Conservation (phyloP, 2,113 vertebrate genomes). For the Indicator indicator region DNA sequence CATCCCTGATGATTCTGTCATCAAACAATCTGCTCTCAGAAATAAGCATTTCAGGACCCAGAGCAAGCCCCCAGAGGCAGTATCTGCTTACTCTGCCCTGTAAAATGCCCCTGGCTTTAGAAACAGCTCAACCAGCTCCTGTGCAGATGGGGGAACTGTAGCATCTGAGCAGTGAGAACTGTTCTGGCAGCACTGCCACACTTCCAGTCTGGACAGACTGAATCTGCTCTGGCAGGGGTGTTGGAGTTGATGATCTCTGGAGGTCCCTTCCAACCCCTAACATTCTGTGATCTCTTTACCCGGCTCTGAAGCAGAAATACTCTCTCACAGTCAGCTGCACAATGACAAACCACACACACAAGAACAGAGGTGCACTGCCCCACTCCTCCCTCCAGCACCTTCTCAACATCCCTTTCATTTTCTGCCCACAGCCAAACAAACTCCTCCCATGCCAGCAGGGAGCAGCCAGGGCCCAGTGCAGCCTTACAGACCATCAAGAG, state of each 20-base stretch:
- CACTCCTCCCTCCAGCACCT: not conserved
- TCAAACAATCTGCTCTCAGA: not conserved
- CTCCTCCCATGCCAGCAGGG: fast-evolving
- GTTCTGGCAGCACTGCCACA: not conserved
- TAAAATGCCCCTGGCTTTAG: not conserved
- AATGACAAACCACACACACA: not conserved
- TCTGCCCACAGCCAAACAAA: not conserved
- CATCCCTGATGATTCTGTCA: not conserved
- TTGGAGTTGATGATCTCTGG: not conserved
- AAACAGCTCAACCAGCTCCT: not conserved
- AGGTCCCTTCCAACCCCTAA: not conserved
- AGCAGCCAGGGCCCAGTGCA: not conserved
- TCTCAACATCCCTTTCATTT: not conserved
- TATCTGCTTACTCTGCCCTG: not conserved
- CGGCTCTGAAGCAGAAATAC: not conserved
- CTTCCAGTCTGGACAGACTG: not conserved
- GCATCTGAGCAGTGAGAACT: not conserved
- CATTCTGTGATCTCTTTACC: not conserved
- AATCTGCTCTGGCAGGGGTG: not conserved
- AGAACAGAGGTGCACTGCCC: fast-evolving
- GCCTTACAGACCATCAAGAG: not conserved
- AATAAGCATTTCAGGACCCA: not conserved
- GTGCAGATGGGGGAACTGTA: fast-evolving
- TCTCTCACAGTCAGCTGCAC: not conserved
- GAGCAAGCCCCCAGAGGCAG: not conserved